Base-by-base conservation (phyloP, 2,888 invertebrate genomes). In the Melinaea menophilus region DNA sequence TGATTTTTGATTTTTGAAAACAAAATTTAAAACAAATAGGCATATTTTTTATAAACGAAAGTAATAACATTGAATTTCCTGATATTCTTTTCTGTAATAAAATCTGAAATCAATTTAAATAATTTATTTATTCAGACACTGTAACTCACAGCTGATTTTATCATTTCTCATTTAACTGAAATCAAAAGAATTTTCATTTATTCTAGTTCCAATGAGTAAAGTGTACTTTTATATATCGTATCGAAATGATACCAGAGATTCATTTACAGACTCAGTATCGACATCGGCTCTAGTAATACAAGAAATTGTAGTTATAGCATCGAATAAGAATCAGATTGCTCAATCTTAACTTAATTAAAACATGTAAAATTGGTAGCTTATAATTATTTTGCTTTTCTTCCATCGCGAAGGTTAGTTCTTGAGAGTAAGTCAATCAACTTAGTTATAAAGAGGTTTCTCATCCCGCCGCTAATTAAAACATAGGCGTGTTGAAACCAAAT, bases 381-480 rank as follows among this genome's bases (percentile, higher is more conserved):
- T 69, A 68, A 71, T 69, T 69, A 69, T 69, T 72, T 69, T 58
- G 59, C 66, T 61, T 64, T 68, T 66, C 61, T 56, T 62, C 65
- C 61, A 65, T 55, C 62, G 58, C 59, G 63, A 68, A 69, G 67
- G 67, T 69, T 67, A 70, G 71, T 69, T 69, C 67, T 71, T 69
- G 60, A 58, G 72, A 62, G 58, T 66, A 75, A 80, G 76, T 78
- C 78, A 76, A 79, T 82, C 80, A 82, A 81, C 79, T 79, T 75
- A 77, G 79, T 79, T 77, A 77, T 79, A 75, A 79, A 76, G 79
- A 77, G 76, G 75, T 74, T 72, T 75, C 76, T 22, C 77, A 77
- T 76, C 73, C 77, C 78, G 72, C 71, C 73, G 72, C 76, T 79
- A 79, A 80, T 81, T 81, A 78, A 78, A 79, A 79, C 77, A 75